Evolutionary conservation across 2,113 vertebrate genomes (phyloP).

Genomic region (Tringa solitaria): DNA sequence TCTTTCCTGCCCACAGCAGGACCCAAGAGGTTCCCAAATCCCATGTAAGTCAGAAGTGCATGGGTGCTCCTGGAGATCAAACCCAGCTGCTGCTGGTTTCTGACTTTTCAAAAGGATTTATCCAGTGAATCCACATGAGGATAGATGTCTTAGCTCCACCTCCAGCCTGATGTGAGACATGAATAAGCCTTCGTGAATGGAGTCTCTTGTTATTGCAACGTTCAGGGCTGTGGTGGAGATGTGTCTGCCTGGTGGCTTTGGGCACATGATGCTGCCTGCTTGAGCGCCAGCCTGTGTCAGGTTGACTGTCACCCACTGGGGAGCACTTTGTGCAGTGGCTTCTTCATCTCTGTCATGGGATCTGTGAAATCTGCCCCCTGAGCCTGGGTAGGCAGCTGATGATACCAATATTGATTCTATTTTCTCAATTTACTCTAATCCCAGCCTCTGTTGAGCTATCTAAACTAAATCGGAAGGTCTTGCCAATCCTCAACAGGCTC

Average conservation of each 20-base stretch:
- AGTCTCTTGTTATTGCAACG: neutral
- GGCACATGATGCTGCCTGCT: neutral
- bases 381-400: neutral
- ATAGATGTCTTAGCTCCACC: neutral
- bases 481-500: neutral
- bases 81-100: neutral
- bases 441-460: neutral
- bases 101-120: neutral
- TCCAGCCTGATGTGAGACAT: neutral
- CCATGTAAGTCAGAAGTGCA: neutral
- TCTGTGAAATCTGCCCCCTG: neutral
- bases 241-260: neutral
- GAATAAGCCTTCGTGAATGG: neutral
- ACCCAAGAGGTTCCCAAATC: neutral
- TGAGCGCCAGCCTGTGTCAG: neutral
- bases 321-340: neutral
- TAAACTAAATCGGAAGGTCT: neutral
- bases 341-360: neutral
- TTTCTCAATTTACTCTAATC: neutral
- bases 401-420: neutral
- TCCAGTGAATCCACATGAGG: neutral
- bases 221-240: neutral
- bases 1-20: neutral
- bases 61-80: neutral
- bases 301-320: neutral